Base-by-base conservation (phyloP, 2,888 invertebrate genomes). In the Galerucella calmariensis region DNA sequence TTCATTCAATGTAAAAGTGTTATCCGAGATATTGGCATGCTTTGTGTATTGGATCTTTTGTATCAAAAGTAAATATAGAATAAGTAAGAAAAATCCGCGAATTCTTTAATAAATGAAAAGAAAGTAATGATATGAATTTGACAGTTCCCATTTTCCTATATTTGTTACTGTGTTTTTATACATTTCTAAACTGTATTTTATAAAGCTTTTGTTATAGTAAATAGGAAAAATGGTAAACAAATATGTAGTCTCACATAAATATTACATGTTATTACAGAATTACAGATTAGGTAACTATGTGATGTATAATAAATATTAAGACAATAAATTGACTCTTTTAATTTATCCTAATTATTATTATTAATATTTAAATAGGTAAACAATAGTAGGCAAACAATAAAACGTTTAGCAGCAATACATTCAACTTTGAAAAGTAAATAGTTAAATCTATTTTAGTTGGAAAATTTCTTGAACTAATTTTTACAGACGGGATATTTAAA, bases 151-250 rank as follows among this genome's bases (percentile, higher is more conserved):
- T 48, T 65, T 41, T 41, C 35, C 8, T 41, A 41, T 41, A 41
- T 41, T 65, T 65, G 8, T 27, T 16, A 16, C 46, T 16, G 0
- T 44, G 16, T 46, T 44, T 65, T 65, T 65, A 20, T 65, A 65
- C 46, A 44, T 65, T 65, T 65, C 20, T 65, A 65, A 65, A 35
- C 61, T 61, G 61, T 61, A n/a, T 61, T 61, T 65, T 46, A 20
- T 63, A 63, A 44, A 65, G 46, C 35, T 61, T 27, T 27, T 35
- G 12, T 61, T 14, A 35, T 59, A 27, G 58, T 61, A 14, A 35
- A 61, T n/a, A 35, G 27, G 61, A 10, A 16, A 56, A 56, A 56
- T 51, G 3, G 5, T 48, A 14, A 14, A 48, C 35, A 41, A 41
- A 41, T 41, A 41, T 41, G 48, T 14, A 48, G 2, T 14, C 48